phyloP scores from a whole-genome alignment of 2,113 vertebrate species.

The Chauna torquata region DNA sequence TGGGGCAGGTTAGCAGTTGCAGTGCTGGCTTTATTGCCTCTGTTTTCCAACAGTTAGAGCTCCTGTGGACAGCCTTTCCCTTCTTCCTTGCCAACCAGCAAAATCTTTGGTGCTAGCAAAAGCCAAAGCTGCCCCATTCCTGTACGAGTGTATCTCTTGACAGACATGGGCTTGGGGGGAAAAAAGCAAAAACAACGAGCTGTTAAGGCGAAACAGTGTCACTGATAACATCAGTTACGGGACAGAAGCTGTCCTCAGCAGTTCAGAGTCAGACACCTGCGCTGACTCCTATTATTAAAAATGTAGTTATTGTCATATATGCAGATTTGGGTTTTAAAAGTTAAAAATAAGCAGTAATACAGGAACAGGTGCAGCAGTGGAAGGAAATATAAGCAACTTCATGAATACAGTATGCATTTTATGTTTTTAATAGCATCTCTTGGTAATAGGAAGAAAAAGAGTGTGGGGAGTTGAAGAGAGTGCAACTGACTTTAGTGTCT shows the following conservation, averaged over 20 bases:
- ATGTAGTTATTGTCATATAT: not conserved
- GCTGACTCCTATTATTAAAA: not conserved
- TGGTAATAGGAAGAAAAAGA: not conserved
- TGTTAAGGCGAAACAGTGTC: not conserved
- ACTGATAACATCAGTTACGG: not conserved
- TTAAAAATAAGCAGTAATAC: not conserved
- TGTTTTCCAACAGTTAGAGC: not conserved
- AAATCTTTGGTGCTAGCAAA: not conserved
- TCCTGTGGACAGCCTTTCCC: not conserved
- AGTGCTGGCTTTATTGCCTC: not conserved
- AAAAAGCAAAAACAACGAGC: not conserved
- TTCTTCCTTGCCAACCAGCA: not conserved
- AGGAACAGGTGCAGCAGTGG: not conserved
- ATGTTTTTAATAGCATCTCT: not conserved
- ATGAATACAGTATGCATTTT: not conserved
- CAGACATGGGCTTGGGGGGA: not conserved
- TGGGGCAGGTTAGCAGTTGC: not conserved
- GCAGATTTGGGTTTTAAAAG: not conserved
- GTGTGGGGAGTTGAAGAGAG: not conserved
- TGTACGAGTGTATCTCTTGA: not conserved
- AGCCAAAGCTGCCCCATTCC: not conserved
- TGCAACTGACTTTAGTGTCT: not conserved
- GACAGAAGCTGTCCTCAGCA: not conserved
- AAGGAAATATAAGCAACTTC: not conserved
- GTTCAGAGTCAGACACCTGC: not conserved